Conservation (phyloP, 2,113 vertebrate genomes). For the Silurus meridionalis region DNA sequence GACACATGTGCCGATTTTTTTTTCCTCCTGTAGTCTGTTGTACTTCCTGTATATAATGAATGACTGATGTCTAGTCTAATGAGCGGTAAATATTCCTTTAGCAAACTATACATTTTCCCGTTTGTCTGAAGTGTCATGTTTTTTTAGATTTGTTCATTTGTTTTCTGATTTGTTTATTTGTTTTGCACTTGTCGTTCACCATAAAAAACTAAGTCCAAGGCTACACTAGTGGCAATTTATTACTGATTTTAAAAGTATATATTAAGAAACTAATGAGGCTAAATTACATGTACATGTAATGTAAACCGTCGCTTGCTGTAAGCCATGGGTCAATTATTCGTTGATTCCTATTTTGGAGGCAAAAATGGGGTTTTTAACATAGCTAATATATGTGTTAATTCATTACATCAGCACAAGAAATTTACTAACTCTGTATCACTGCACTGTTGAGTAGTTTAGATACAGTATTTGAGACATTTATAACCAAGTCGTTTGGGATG, state of each 20-base stretch:
- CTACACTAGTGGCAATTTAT: not conserved
- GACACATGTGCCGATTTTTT: too few species aligned
- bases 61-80: too few species aligned
- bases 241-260: not conserved
- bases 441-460: conserved; percentile 6
- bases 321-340: not conserved
- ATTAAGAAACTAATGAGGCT: not conserved
- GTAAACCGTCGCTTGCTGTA: not conserved
- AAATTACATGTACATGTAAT: not conserved
- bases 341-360: not conserved
- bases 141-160: too few species aligned
- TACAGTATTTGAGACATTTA: not conserved
- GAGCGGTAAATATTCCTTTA: too few species aligned
- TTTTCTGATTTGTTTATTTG: too few species aligned
- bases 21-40: too few species aligned
- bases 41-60: too few species aligned
- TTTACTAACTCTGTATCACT: not conserved
- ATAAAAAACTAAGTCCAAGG: not conserved
- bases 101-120: too few species aligned
- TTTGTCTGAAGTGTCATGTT: too few species aligned
- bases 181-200: too few species aligned
- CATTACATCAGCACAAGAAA: not conserved
- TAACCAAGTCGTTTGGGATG: not conserved
- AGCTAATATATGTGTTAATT: not conserved
- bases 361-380: not conserved